A percentile compares a stretch with the other conserved stretches of the same genome.
phyloP scores from a whole-genome alignment of 2,797 vertebrate genomes.

The Denticeps clupeoides region DNA sequence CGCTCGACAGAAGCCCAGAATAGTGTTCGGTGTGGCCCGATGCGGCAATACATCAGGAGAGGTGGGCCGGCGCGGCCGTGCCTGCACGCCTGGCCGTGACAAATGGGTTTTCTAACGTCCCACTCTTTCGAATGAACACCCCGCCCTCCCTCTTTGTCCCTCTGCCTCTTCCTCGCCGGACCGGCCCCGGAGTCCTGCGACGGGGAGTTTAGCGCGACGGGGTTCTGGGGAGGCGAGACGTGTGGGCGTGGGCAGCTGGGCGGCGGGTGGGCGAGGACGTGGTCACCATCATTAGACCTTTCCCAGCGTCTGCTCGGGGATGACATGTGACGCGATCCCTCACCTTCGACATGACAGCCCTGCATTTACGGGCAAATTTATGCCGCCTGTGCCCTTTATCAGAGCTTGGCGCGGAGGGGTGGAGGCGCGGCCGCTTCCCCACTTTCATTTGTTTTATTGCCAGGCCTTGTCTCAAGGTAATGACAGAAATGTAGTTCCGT shows the following conservation, averaged over 20 bases:
- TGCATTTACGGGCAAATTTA: slow-evolving; percentile 57
- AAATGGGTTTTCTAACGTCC: slow-evolving; percentile 49
- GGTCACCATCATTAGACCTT: slow-evolving; percentile 58
- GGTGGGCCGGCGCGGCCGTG: slow-evolving; percentile 31
- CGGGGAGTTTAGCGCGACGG: background rate
- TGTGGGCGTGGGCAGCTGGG: background rate
- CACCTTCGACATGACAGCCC: slow-evolving; percentile 56
- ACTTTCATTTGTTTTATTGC: slow-evolving; percentile 52
- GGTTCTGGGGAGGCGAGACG: slow-evolving; percentile 12
- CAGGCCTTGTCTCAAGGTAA: slow-evolving; percentile 35
- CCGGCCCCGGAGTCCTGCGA: background rate
- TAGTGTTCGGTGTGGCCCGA: slow-evolving; percentile 30
- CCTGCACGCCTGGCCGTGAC: slow-evolving; percentile 30
- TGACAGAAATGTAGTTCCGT: background rate
- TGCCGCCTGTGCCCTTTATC: slow-evolving; percentile 59
- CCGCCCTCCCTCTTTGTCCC: background rate
- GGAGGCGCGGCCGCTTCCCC: slow-evolving; percentile 37
- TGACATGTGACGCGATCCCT: slow-evolving; percentile 51
- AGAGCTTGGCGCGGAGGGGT: slow-evolving; percentile 27
- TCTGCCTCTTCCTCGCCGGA: slow-evolving; percentile 3
- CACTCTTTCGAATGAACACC: slow-evolving; percentile 15
- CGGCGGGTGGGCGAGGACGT: slow-evolving; percentile 19
- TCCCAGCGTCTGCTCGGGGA: slow-evolving; percentile 53
- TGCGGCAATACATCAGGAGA: slow-evolving; percentile 36
- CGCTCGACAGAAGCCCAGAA: slow-evolving; percentile 32